A percentile compares a stretch with the other conserved stretches of the same genome.
phyloP scores from a whole-genome alignment of 2,888 invertebrate species.

The Macrophya annulata region DNA sequence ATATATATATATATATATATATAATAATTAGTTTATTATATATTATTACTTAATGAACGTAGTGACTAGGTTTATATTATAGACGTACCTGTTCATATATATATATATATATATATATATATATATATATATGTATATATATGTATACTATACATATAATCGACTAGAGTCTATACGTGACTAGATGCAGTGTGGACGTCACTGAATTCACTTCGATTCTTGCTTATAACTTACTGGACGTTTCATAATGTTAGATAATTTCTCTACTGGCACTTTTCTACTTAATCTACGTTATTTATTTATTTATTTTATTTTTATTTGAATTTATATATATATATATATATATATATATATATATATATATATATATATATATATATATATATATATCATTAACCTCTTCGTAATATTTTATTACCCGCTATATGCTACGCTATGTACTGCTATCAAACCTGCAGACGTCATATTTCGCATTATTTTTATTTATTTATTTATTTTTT shows the following conservation, averaged over 20 bases:
- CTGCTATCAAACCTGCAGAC: neutral
- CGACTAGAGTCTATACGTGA: slow-evolving; percentile 63
- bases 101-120: slow-evolving; percentile 59
- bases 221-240: slow-evolving; percentile 79
- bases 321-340: neutral
- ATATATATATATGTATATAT: slow-evolving; percentile 61
- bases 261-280: slow-evolving; percentile 79
- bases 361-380: neutral
- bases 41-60: slow-evolving; percentile 32
- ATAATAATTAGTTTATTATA: slow-evolving; percentile 34
- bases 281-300: slow-evolving; percentile 66
- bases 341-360: neutral
- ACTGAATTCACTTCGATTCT: slow-evolving; percentile 64
- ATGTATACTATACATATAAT: slow-evolving; percentile 57
- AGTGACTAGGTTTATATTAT: slow-evolving; percentile 29
- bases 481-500: no score
- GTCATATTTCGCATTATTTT: neutral
- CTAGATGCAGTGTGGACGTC: slow-evolving; percentile 78
- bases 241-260: slow-evolving; percentile 67
- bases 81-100: slow-evolving; percentile 63
- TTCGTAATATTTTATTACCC: neutral
- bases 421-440: neutral
- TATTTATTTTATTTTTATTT: neutral
- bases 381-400: neutral
- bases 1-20: no score